Percentiles rank a stretch among this genome's conserved stretches.
phyloP scores from a whole-genome alignment of 2,888 invertebrate species.

The Gastracanthus pulcherrimus region DNA sequence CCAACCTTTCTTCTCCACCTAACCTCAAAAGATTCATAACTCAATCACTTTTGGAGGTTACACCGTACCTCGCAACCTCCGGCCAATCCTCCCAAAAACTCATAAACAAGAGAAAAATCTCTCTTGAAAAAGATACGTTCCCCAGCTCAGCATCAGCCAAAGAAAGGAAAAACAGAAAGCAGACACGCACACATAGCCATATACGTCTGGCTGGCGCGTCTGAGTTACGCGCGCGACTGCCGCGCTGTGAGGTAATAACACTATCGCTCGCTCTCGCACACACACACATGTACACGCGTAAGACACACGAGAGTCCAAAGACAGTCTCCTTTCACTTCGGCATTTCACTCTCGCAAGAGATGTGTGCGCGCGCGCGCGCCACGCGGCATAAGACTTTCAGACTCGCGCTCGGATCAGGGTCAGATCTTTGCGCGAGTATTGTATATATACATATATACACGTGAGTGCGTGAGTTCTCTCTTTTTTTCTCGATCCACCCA shows the following conservation, averaged over 20 bases:
- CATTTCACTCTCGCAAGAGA: conserved; percentile 73
- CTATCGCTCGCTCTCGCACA: conserved; percentile 63
- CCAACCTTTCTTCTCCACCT: no score
- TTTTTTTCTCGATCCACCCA: background rate
- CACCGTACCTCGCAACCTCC: no score
- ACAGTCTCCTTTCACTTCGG: conserved; percentile 72
- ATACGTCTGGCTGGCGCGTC: conserved; percentile 40
- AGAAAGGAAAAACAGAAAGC: background rate
- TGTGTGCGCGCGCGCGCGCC: conserved; percentile 63
- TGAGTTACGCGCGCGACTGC: conserved; percentile 64
- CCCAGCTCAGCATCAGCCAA: background rate
- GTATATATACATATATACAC: no score
- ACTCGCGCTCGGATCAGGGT: conserved; percentile 61
- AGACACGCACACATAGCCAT: background rate
- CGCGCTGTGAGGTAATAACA: conserved; percentile 69
- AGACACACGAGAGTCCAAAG: conserved; percentile 27
- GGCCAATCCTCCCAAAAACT: no score
- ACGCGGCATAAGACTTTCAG: conserved; percentile 60
- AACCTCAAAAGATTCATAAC: no score
- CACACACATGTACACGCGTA: background rate
- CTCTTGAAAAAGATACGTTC: background rate
- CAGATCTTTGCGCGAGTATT: no score
- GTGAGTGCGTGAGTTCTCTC: background rate
- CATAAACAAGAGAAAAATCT: no score
- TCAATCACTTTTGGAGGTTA: no score